A percentile compares a stretch with the other conserved stretches of the same genome.
Evolutionary conservation across 1,140 invertebrate species (phyloP).

Genomic region (Euborellia annulipes): DNA sequence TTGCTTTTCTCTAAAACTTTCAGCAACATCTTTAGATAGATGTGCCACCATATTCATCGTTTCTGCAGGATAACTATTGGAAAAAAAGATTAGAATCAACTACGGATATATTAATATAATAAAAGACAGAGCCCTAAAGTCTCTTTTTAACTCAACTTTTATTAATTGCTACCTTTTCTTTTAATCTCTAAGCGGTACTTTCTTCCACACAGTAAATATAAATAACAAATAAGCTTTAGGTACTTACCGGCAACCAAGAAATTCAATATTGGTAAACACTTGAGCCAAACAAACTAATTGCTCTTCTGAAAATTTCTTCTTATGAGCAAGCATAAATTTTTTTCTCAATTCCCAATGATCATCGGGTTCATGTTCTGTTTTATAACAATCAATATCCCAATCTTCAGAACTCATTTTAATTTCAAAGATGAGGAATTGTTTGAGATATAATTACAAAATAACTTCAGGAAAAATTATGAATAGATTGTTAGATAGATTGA

Average conservation of each 20-base stretch:
- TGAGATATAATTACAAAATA: no score
- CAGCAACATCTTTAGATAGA: conserved; percentile 50
- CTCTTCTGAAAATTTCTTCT: conserved; percentile 52
- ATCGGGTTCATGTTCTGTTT: conserved; percentile 55
- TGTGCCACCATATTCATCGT: conserved; percentile 63
- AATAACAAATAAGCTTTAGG: no score
- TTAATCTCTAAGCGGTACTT: no score
- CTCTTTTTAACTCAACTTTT: no score
- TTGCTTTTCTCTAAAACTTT: conserved; percentile 46
- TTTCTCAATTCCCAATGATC: conserved; percentile 66
- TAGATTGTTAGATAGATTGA: no score
- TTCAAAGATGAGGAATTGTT: no score
- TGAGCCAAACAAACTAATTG: conserved; percentile 63
- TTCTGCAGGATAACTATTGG: conserved; percentile 52
- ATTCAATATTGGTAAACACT: conserved; percentile 68
- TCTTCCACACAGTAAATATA: no score
- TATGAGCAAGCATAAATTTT: conserved; percentile 56
- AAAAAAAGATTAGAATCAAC: no score
- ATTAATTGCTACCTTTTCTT: no score
- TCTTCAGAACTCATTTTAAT: conserved; percentile 12
- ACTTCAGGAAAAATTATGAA: no score
- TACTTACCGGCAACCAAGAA: conserved; percentile 65
- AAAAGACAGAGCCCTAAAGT: no score
- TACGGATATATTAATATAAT: no score
- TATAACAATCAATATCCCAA: conserved; percentile 49